phyloP scores from a whole-genome alignment of 2,113 vertebrate genomes.

The Spea bombifrons region DNA sequence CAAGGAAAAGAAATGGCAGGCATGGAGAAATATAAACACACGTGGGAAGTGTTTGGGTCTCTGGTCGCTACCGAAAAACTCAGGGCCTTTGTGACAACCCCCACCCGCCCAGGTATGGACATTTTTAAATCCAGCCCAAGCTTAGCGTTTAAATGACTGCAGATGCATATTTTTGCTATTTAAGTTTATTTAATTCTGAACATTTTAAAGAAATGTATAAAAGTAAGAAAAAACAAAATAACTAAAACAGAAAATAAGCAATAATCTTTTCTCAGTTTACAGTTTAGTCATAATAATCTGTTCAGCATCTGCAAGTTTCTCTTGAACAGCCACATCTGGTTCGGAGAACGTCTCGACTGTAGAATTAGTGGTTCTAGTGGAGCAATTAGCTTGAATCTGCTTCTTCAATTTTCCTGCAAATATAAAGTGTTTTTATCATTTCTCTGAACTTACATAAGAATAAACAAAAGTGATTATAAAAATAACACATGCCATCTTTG shows the following conservation, averaged over 20 bases:
- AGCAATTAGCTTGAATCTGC: constrained; percentile 42
- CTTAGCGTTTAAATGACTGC: too few species aligned
- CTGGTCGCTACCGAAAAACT: too few species aligned
- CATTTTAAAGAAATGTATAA: constrained; percentile 11
- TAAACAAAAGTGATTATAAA: neutral
- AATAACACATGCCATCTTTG: too few species aligned
- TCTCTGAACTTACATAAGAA: neutral
- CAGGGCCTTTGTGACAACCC: too few species aligned
- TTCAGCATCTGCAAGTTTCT: constrained; percentile 44
- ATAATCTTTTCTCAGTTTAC: constrained; percentile 32
- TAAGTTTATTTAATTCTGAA: constrained; percentile 16
- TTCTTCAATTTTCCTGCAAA: constrained; percentile 48
- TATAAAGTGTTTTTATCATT: constrained; percentile 25
- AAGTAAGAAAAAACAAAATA: constrained; percentile 18
- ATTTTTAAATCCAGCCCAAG: too few species aligned
- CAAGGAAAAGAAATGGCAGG: too few species aligned
- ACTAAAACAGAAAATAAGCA: neutral
- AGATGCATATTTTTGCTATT: neutral
- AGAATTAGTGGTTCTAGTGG: constrained; percentile 47
- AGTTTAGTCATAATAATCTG: constrained; percentile 28
- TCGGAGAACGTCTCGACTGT: constrained; percentile 49
- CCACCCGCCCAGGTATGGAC: too few species aligned
- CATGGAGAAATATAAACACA: too few species aligned
- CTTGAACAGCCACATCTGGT: constrained; percentile 45
- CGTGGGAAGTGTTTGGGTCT: too few species aligned